These are phyloP conservation scores for Melanerpes aurifrons DNA, from an alignment of 2,113 vertebrate genomes.

Conservation along the genomic window DNA sequence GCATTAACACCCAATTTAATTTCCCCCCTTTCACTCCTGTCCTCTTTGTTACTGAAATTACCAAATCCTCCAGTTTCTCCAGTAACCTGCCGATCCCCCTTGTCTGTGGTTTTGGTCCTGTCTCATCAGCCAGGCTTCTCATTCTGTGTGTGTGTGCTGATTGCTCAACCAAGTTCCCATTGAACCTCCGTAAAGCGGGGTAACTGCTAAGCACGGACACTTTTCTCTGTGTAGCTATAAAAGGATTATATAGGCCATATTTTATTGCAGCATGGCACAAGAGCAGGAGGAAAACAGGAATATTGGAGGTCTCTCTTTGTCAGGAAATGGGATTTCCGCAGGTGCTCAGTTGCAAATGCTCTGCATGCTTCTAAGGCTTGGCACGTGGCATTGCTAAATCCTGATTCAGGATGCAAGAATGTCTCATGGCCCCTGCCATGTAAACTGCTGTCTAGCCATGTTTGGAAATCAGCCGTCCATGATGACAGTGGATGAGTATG, in stretches of 20 bases:
- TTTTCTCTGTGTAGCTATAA: not conserved
- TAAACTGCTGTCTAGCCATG: slow-evolving; percentile 49
- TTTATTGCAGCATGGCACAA: not conserved
- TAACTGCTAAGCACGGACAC: slow-evolving; percentile 1
- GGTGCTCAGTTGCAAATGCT: slow-evolving; percentile 50
- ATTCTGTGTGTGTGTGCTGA: not conserved
- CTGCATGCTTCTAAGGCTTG: slow-evolving; percentile 43
- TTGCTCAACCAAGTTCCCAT: not conserved
- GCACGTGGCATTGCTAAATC: slow-evolving; percentile 23
- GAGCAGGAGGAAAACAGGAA: slow-evolving; percentile 32
- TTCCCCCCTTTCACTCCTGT: not conserved
- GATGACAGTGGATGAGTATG: slow-evolving; percentile 33
- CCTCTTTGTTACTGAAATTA: not conserved
- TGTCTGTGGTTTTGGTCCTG: not conserved
- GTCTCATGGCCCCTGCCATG: slow-evolving; percentile 34
- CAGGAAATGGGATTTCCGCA: slow-evolving; percentile 65
- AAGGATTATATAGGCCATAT: not conserved
- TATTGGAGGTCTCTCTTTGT: slow-evolving; percentile 19
- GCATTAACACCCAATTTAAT: not conserved
- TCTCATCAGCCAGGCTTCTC: not conserved
- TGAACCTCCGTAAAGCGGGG: not conserved
- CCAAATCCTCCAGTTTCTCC: not conserved
- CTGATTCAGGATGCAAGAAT: slow-evolving; percentile 67
- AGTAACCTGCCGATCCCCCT: not conserved
- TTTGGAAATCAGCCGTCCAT: slow-evolving; percentile 47